Evolutionary conservation across 1,140 invertebrate species (phyloP).

Genomic region (Triops longicaudatus): DNA sequence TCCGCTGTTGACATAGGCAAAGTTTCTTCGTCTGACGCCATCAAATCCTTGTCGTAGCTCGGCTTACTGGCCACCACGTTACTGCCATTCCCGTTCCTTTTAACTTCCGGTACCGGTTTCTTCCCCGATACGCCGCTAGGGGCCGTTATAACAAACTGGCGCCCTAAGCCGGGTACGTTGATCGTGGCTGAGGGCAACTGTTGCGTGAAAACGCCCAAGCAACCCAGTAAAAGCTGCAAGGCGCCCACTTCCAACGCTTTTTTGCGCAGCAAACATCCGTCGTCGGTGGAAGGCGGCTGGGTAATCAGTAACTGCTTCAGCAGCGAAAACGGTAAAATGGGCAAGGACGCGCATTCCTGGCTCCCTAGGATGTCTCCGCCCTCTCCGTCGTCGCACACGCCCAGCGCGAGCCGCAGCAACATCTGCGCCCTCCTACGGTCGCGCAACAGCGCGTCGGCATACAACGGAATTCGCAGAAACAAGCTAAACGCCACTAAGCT

Average conservation of each 20-base stretch:
- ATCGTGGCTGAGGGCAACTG: conserved; percentile 46
- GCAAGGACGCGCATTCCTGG: conserved; percentile 60
- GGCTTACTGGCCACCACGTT: background rate
- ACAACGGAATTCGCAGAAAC: conserved; percentile 76
- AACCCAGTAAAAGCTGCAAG: conserved; percentile 71
- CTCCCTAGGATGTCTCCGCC: conserved; percentile 71
- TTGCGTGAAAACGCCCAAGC: conserved; percentile 80
- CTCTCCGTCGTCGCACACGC: conserved; percentile 83
- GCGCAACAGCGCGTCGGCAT: conserved; percentile 74
- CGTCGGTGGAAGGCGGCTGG: conserved; percentile 67
- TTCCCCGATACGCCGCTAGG: background rate
- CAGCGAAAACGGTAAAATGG: conserved; percentile 81
- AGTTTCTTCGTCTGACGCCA: background rate
- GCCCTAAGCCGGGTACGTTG: conserved; percentile 37
- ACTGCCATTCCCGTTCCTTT: background rate
- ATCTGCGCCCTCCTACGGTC: conserved; percentile 76
- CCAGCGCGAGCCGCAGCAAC: conserved; percentile 70
- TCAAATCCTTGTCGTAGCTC: background rate
- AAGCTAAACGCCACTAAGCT: conserved; percentile 81
- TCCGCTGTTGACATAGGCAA: background rate
- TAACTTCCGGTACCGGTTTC: no score
- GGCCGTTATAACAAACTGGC: conserved; percentile 18
- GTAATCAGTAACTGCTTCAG: conserved; percentile 68
- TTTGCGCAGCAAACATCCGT: conserved; percentile 63
- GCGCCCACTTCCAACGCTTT: conserved; percentile 74